A percentile compares a stretch with the other conserved stretches of the same genome.
These are phyloP conservation scores for Stegodyphus mimosarum DNA, from an alignment of 1,140 invertebrate species.

Conservation along the genomic window DNA sequence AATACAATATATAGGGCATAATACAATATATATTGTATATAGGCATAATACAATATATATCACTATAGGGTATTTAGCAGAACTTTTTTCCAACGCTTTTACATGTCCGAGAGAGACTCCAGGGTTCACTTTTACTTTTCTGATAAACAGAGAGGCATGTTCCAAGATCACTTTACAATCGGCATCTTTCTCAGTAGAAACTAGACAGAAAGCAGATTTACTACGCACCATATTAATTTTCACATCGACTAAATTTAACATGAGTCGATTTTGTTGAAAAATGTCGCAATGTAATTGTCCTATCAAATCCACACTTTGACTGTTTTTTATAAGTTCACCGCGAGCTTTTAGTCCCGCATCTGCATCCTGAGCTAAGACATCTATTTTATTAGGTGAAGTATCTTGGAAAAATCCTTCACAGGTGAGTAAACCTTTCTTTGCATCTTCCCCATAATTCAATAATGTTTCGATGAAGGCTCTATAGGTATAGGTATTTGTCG, in stretches of 20 bases:
- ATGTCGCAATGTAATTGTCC: constrained; percentile 4
- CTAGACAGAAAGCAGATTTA: neutral
- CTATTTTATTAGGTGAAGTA: neutral
- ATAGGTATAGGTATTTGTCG: neutral
- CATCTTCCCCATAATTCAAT: constrained; percentile 15
- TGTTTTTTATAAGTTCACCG: neutral
- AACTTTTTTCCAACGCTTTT: neutral
- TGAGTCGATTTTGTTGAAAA: constrained; percentile 17
- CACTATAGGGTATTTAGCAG: constrained; percentile 5
- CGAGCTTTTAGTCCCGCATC: neutral
- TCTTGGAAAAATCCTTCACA: neutral
- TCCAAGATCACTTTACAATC: neutral
- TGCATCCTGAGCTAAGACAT: neutral
- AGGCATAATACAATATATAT: too few relatives aligned
- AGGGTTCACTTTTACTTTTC: constrained; percentile 16
- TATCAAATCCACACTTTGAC: neutral
- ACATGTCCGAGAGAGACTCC: constrained; percentile 4
- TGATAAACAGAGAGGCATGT: neutral
- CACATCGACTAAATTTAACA: constrained; percentile 10
- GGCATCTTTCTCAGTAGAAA: neutral
- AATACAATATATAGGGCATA: too few relatives aligned
- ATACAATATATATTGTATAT: too few relatives aligned
- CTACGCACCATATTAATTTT: constrained; percentile 17
- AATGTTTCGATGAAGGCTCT: constrained; percentile 8
- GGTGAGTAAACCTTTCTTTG: neutral